Base-by-base conservation (phyloP, 1,140 invertebrate species). In the Asobara japonica region DNA sequence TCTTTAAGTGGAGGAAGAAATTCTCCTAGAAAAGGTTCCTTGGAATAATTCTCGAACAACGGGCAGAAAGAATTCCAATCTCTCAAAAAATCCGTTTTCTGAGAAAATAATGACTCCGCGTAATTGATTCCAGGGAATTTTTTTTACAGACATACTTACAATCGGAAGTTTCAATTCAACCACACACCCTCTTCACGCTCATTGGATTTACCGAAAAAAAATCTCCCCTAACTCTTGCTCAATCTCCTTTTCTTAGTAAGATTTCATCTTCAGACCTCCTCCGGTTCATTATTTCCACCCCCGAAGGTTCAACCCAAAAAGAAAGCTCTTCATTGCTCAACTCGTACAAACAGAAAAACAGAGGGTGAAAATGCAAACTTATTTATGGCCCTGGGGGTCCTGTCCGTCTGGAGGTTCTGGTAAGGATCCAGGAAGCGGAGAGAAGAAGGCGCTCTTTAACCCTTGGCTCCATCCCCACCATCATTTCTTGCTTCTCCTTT, bases 401-500 rank as follows among this genome's bases (percentile, higher is more conserved):
- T 10, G 51, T 25, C 18, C 22, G 20, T 11, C 51, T 25, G 4
- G 51, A 27, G 36, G 27, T 22, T 36, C 51, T 60, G 36, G n/a
- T 25, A 22, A 3, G n/a, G 11, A n/a, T n/a, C n/a, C n/a, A n/a
- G 16, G 16, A 60, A 38, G 5, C 38, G 18, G 16, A 16, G 62
- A 29, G 38, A 22, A 72, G 66, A 66, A 20, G 70, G 27, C 8
- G 30, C 20, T 36, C 25, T 29, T 67, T 31, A 18, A 18, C 36
- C 27, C n/a, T 16, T 51, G 51, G 70, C 41, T 65, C 64, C 70
- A 66, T 48, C 70, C 70, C 64, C 27, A 60, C 29, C 64, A 66
- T 72, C 38, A 64, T 51, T 27, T 13, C 25, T 48, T 36, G 30
- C 64, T 31, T 31, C 38, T 16, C 31, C 45, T 20, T 61, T 29